phyloP scores from a whole-genome alignment of 2,888 invertebrate genomes.

The Tachina fera region DNA sequence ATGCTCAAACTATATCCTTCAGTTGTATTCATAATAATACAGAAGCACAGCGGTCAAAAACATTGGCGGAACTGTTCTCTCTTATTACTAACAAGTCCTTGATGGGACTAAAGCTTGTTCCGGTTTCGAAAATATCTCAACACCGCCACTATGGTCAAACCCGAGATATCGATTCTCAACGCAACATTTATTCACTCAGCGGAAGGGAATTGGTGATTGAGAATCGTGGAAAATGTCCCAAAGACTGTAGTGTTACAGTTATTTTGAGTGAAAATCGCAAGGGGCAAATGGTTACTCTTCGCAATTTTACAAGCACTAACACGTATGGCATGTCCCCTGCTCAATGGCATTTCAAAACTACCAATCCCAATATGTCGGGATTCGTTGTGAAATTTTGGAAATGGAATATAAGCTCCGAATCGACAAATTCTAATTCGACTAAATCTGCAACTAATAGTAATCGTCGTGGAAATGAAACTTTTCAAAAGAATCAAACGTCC shows the following conservation, averaged over 20 bases:
- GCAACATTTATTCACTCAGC: slow-evolving; percentile 85
- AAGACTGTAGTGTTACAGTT: slow-evolving; percentile 86
- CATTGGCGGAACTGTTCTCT: slow-evolving; percentile 83
- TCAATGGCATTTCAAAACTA: slow-evolving; percentile 84
- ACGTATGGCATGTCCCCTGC: slow-evolving; percentile 90
- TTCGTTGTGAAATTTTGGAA: slow-evolving; percentile 93
- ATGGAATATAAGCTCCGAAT: slow-evolving; percentile 84
- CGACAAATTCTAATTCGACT: slow-evolving; percentile 70
- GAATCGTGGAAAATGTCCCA: slow-evolving; percentile 89
- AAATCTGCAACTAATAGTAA: slow-evolving; percentile 66
- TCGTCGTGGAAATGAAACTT: slow-evolving; percentile 68
- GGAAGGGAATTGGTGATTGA: slow-evolving; percentile 87
- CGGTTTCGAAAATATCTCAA: slow-evolving; percentile 83
- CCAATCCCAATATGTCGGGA: slow-evolving; percentile 86
- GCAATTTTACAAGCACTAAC: slow-evolving; percentile 86
- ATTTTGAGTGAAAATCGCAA: slow-evolving; percentile 85
- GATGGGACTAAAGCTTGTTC: slow-evolving; percentile 77
- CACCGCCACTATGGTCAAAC: slow-evolving; percentile 85
- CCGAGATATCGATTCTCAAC: slow-evolving; percentile 85
- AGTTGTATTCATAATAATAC: slow-evolving; percentile 85
- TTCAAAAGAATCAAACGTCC: slow-evolving; percentile 70
- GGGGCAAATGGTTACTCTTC: slow-evolving; percentile 84
- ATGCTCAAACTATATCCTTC: slow-evolving; percentile 84
- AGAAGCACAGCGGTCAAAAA: slow-evolving; percentile 84
- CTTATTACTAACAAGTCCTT: slow-evolving; percentile 82